phyloP scores from a whole-genome alignment of 2,888 invertebrate species.

The Cylloceria caligata region DNA sequence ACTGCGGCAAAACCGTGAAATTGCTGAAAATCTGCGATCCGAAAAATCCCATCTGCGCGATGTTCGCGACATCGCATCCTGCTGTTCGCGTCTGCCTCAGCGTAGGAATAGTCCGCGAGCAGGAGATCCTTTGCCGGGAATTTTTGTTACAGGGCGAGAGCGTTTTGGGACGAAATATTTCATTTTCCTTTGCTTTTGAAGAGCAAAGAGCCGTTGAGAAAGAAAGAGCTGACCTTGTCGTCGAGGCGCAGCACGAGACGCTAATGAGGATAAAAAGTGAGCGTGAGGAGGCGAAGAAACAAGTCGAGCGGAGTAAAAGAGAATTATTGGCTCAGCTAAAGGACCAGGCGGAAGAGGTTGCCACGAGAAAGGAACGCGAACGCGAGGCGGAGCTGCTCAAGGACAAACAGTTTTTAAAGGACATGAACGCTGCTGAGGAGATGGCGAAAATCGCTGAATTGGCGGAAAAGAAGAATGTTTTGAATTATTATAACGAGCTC shows the following conservation, averaged over 20 bases:
- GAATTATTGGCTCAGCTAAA: conserved; percentile 77
- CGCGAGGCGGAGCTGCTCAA: conserved; percentile 75
- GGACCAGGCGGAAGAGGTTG: conserved; percentile 77
- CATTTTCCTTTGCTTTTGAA: conserved; percentile 78
- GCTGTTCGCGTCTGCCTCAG: conserved; percentile 86
- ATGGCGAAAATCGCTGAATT: conserved; percentile 72
- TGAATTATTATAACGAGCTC: conserved; percentile 88
- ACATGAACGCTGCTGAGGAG: conserved; percentile 73
- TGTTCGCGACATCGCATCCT: conserved; percentile 86
- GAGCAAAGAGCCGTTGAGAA: conserved; percentile 76
- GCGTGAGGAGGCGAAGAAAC: conserved; percentile 72
- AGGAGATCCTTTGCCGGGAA: conserved; percentile 85
- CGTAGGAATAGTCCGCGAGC: conserved; percentile 85
- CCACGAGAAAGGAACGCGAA: conserved; percentile 75
- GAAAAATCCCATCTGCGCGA: conserved; percentile 86
- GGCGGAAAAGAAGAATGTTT: conserved; percentile 84
- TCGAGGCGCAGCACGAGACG: conserved; percentile 77
- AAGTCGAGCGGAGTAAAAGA: conserved; percentile 74
- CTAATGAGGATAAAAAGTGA: conserved; percentile 76
- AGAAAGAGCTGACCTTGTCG: conserved; percentile 76
- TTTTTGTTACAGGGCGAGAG: conserved; percentile 86
- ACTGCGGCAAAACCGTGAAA: conserved; percentile 91
- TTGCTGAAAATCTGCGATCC: conserved; percentile 90
- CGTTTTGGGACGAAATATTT: conserved; percentile 74
- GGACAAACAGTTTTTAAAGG: conserved; percentile 75